These are phyloP conservation scores for Drosophila littoralis DNA, from an alignment of 1,140 invertebrate genomes.

Conservation along the genomic window DNA sequence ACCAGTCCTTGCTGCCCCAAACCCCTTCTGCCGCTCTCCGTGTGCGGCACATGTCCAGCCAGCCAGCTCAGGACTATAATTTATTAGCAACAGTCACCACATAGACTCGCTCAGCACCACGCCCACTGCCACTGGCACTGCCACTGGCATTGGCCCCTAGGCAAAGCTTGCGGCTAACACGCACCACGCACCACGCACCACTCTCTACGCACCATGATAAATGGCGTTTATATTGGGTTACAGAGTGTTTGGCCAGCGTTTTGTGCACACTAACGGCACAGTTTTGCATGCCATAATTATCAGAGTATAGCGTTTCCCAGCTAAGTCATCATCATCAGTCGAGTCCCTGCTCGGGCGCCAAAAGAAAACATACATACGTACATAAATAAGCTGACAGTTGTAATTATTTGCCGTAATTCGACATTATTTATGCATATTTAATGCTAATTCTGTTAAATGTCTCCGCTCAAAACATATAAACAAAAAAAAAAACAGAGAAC, in stretches of 20 bases:
- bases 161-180: slow-evolving; percentile 25
- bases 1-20: neutral
- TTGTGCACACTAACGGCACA: slow-evolving; percentile 59
- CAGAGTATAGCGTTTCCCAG: slow-evolving; percentile 43
- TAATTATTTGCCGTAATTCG: slow-evolving; percentile 75
- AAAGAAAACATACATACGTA: neutral
- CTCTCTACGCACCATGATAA: slow-evolving; percentile 60
- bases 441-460: slow-evolving; percentile 42
- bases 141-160: neutral
- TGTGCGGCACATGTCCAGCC: slow-evolving; percentile 63
- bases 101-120: slow-evolving; percentile 35
- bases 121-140: slow-evolving; percentile 16
- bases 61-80: slow-evolving; percentile 58
- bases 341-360: slow-evolving; percentile 3
- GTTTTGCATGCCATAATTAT: slow-evolving; percentile 75
- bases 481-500: slow-evolving; percentile 33
- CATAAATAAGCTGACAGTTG: slow-evolving; percentile 63
- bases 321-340: slow-evolving; percentile 12
- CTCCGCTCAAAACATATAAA: neutral
- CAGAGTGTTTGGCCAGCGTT: slow-evolving; percentile 52
- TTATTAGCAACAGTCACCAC: slow-evolving; percentile 79
- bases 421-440: slow-evolving; percentile 77
- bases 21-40: slow-evolving; percentile 12
- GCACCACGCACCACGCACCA: slow-evolving; percentile 29
- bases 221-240: slow-evolving; percentile 81